Evolutionary conservation across 2,888 invertebrate species (phyloP).

Genomic region (Subacronicta megacephala): DNA sequence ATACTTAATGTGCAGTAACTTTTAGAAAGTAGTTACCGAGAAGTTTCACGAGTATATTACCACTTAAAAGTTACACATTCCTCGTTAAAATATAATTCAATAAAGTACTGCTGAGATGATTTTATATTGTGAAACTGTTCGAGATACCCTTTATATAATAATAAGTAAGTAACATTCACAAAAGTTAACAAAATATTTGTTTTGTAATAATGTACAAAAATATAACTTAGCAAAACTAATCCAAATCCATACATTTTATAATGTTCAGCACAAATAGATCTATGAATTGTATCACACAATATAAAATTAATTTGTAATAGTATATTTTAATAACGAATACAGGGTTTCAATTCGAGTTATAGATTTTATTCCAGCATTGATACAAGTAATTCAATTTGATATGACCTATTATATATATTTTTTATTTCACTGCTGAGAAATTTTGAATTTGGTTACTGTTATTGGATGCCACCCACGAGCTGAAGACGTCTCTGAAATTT

Average conservation of each 20-base stretch:
- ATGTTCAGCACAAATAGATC: conserved; percentile 14
- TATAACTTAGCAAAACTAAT: background rate
- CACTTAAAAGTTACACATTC: too few species aligned
- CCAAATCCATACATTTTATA: too few species aligned
- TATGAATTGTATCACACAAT: conserved; percentile 40
- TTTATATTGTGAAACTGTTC: background rate
- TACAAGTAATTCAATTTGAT: conserved; percentile 68
- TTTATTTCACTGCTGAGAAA: conserved; percentile 94
- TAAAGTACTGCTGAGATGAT: conserved; percentile 38
- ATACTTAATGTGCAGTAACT: conserved; percentile 37
- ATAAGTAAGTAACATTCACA: background rate
- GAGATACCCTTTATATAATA: too few species aligned
- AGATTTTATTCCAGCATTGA: conserved; percentile 41
- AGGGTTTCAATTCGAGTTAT: conserved; percentile 36
- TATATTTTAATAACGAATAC: conserved; percentile 28
- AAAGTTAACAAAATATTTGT: background rate
- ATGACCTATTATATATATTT: conserved; percentile 62
- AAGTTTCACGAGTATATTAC: conserved; percentile 15
- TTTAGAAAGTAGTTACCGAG: conserved; percentile 20
- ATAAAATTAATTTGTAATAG: conserved; percentile 24
- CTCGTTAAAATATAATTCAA: conserved; percentile 15
- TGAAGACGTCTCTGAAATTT: conserved; percentile 95
- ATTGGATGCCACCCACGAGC: conserved; percentile 96
- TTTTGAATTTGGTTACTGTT: conserved; percentile 94
- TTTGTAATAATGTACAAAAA: conserved; percentile 9